Evolutionary conservation across 2,797 vertebrate genomes (phyloP).

Genomic region (Schizothorax lantsangensis): DNA sequence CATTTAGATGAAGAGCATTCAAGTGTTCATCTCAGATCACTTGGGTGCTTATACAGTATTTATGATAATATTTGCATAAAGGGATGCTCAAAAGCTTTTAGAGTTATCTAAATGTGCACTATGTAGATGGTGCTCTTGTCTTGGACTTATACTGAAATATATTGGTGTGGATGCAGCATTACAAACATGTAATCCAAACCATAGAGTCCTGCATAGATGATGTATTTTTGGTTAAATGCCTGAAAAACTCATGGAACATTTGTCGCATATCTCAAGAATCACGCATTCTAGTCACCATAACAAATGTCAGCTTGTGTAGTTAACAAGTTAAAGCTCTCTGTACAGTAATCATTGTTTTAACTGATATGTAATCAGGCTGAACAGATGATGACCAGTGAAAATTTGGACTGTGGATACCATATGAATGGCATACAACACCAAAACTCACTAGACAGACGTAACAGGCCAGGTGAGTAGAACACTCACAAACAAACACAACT

Average conservation of each 20-base stretch:
- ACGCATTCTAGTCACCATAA: background rate
- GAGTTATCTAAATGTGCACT: no score
- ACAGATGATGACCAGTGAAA: constrained; percentile 80
- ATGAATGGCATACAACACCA: constrained; percentile 71
- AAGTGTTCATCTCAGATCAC: no score
- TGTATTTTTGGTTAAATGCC: no score
- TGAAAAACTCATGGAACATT: no score
- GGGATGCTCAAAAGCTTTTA: no score
- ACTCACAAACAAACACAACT: background rate
- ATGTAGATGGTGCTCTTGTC: no score
- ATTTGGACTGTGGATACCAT: constrained; percentile 79
- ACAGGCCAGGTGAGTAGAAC: constrained; percentile 82
- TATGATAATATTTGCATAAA: no score
- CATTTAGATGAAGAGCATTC: no score
- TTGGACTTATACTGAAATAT: background rate
- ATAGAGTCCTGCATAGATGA: background rate
- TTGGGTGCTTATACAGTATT: no score
- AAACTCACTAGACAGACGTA: constrained; percentile 79
- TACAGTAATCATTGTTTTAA: constrained; percentile 40
- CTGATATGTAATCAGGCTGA: constrained; percentile 79
- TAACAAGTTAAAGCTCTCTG: background rate
- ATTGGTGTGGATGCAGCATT: background rate
- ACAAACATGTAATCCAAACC: background rate
- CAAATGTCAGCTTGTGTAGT: background rate
- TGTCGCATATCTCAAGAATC: no score